Percentiles rank a stretch among this genome's conserved stretches.
Conservation (phyloP, 2,888 invertebrate species). For the Andrena chrysosceles region DNA sequence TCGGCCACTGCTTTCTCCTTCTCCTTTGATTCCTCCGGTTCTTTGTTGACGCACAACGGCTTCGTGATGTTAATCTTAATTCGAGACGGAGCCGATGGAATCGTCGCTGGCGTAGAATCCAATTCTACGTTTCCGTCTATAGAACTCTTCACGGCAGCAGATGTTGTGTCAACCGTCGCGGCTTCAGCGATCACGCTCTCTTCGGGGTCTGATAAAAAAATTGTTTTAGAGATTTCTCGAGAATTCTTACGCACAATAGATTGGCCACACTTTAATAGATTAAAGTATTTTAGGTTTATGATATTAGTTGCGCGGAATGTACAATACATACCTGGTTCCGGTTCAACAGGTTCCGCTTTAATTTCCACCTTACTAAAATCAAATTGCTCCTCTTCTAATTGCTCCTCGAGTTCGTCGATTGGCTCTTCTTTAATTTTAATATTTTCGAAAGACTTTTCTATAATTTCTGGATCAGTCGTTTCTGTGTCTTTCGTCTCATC, state of each 20-base stretch:
- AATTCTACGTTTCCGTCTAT: slow-evolving; percentile 93
- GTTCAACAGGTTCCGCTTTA: slow-evolving; percentile 79
- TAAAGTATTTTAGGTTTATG: background rate
- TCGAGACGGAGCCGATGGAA: slow-evolving; percentile 84
- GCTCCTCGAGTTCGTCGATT: slow-evolving; percentile 84
- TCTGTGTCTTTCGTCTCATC: slow-evolving; percentile 74
- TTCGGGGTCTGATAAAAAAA: slow-evolving; percentile 83
- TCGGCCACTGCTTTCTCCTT: slow-evolving; percentile 77
- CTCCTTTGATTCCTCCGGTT: slow-evolving; percentile 79
- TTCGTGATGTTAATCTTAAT: slow-evolving; percentile 95
- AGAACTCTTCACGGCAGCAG: slow-evolving; percentile 87
- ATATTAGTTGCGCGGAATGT: background rate
- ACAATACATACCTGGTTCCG: slow-evolving; percentile 77
- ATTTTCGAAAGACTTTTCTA: slow-evolving; percentile 86
- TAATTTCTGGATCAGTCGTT: slow-evolving; percentile 85
- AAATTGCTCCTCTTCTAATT: slow-evolving; percentile 70
- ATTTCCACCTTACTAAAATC: slow-evolving; percentile 74
- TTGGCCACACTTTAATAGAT: background rate
- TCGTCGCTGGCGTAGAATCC: slow-evolving; percentile 85
- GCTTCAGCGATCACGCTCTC: slow-evolving; percentile 85
- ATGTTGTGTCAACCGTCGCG: slow-evolving; percentile 86
- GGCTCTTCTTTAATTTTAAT: slow-evolving; percentile 91
- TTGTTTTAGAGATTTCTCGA: slow-evolving; percentile 2
- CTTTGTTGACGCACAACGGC: slow-evolving; percentile 84
- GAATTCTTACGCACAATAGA: background rate